These are phyloP conservation scores for Fulica atra DNA, from an alignment of 2,113 vertebrate genomes.

Conservation along the genomic window DNA sequence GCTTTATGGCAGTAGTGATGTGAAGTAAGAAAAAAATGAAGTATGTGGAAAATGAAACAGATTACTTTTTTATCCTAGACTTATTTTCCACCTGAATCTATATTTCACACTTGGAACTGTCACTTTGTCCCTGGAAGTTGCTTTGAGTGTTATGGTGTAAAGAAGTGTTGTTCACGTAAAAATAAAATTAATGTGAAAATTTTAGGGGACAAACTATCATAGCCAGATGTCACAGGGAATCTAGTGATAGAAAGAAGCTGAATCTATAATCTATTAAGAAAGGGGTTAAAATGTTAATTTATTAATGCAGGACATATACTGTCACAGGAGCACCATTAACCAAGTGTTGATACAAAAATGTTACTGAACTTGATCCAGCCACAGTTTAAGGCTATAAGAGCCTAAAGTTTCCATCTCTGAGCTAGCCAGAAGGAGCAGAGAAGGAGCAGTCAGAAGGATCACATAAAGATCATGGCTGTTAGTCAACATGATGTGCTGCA, in stretches of 20 bases:
- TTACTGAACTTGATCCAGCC: not conserved
- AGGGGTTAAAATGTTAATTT: not conserved
- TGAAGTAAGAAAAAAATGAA: constrained; percentile 2
- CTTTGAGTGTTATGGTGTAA: not conserved
- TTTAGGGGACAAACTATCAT: not conserved
- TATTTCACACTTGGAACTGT: not conserved
- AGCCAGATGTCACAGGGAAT: not conserved
- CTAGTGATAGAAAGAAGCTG: not conserved
- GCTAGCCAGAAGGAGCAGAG: not conserved
- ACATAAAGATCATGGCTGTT: not conserved
- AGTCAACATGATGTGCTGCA: not conserved
- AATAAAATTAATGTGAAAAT: not conserved
- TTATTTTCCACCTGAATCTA: not conserved
- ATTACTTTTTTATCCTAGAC: not conserved
- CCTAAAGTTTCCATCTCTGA: not conserved
- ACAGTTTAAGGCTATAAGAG: not conserved
- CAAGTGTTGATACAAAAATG: not conserved
- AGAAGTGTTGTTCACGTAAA: not conserved
- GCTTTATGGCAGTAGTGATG: not conserved
- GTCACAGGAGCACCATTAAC: rapidly evolving
- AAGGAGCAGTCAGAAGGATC: not conserved
- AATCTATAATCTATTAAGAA: not conserved
- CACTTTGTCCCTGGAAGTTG: not conserved
- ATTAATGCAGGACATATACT: not conserved
- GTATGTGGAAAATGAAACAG: not conserved